These are phyloP conservation scores for Semibalanus balanoides DNA, from an alignment of 1,140 invertebrate species.

Conservation along the genomic window DNA sequence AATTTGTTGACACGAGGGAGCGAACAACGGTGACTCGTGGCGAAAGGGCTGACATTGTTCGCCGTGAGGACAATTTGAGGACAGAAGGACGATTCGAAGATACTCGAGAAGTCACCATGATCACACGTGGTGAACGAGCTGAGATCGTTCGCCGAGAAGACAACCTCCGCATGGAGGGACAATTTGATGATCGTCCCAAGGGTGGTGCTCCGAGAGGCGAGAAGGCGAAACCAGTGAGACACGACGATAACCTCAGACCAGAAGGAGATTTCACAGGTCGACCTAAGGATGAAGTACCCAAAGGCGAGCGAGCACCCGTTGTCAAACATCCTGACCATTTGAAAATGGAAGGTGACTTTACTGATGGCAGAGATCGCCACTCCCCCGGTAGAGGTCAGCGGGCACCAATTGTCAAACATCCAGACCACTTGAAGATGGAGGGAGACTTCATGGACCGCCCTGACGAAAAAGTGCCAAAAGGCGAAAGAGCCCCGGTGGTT, in stretches of 20 bases:
- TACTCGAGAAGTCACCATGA: constrained; percentile 14
- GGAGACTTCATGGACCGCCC: constrained; percentile 27
- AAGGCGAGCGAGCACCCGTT: constrained; percentile 9
- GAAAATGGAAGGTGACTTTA: constrained; percentile 11
- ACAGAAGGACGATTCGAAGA: constrained; percentile 21
- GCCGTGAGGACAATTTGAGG: constrained; percentile 17
- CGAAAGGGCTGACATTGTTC: constrained; percentile 32
- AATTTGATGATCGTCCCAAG: constrained; percentile 6
- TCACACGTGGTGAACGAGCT: constrained; percentile 12
- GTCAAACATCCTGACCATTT: constrained; percentile 23
- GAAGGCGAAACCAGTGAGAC: background rate
- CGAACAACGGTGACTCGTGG: constrained; percentile 29
- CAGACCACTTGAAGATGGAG: constrained; percentile 22
- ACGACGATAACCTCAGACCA: constrained; percentile 40
- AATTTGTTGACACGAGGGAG: constrained; percentile 31
- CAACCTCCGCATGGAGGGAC: constrained; percentile 34
- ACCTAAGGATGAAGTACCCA: constrained; percentile 9
- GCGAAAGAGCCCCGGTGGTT: constrained; percentile 32
- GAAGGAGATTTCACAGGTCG: constrained; percentile 47
- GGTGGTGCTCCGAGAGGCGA: background rate
- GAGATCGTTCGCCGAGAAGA: constrained; percentile 38
- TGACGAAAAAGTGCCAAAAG: constrained; percentile 32
- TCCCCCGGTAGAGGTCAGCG: constrained; percentile 13
- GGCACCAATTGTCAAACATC: constrained; percentile 14
- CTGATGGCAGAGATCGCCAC: constrained; percentile 11